Base-by-base conservation (phyloP, 1,140 invertebrate genomes). In the Matsumurasca onukii region DNA sequence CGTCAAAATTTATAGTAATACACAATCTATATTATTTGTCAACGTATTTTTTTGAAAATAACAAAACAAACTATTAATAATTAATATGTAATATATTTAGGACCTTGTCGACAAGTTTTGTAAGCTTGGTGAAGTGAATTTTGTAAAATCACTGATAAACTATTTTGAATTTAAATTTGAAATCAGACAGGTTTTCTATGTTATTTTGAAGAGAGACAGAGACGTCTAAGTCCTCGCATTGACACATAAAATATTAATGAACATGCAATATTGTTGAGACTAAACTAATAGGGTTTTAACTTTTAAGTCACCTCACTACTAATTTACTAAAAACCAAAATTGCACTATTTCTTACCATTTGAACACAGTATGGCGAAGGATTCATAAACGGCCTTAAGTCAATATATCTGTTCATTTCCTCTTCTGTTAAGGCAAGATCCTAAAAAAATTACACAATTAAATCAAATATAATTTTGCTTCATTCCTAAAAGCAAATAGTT, bases 331-430 rank as follows among this genome's bases (percentile, higher is more conserved):
- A 17, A 39, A 39, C 5, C 17, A 39, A 52, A 52, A 52, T 12
- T 52, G 5, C 5, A 52, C 20, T 12, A 52, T 17, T 20, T 83
- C 84, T 84, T 80, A 91, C 89, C 75, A 89, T 84, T 73, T 86
- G 84, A 61, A 94, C 82, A 29, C 91, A 92, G 74, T 95, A 94
- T 0, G 96, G 93, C 0, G 94, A 91, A 49, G 92, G 90, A 82
- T 98, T 98, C 91, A 98, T 95, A 76, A 93, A 96, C 0, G 92
- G 92, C 61, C 89, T 83, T 34, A 98, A 79, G 81, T 98, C 93
- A 22, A 97, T 84, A 0, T 86, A 90, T 76, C 85, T 93, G 1
- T 90, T 85, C 78, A 89, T 86, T 77, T 97, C 94, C 75, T 87
- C 81, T 1, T 89, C 86, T 0, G 81, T 80, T 66, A 91, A 78